phyloP scores from a whole-genome alignment of 2,113 vertebrate genomes.

The Cinclus mexicanus region DNA sequence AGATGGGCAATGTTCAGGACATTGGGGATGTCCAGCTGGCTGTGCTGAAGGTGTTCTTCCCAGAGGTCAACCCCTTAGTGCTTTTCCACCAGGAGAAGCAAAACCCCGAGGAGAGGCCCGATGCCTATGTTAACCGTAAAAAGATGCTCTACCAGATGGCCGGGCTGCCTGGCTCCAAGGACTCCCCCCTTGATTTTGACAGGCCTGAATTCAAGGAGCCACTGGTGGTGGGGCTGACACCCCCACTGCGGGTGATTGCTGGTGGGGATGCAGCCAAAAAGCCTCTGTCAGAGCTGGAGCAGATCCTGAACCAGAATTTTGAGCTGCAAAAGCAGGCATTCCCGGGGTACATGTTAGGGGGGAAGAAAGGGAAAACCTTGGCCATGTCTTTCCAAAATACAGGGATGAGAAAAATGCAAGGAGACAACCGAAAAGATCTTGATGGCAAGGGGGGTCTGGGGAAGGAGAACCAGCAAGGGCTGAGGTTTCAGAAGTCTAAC shows the following conservation, averaged over 20 bases:
- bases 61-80: constrained; percentile 64
- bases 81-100: constrained; percentile 66
- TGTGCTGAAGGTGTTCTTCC: constrained; percentile 50
- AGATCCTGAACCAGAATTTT: constrained; percentile 63
- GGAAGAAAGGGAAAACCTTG: constrained; percentile 45
- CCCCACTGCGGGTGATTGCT: constrained; percentile 32
- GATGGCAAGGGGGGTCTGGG: background rate
- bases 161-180: constrained; percentile 40
- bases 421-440: constrained; percentile 41
- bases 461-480: constrained; percentile 60
- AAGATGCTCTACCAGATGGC: constrained; percentile 67
- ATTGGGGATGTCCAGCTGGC: constrained; percentile 17
- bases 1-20: constrained; percentile 57
- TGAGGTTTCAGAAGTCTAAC: constrained; percentile 54
- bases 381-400: constrained; percentile 6
- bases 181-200: constrained; percentile 30
- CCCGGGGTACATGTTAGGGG: constrained; percentile 36
- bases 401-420: constrained; percentile 58
- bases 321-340: constrained; percentile 63
- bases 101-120: constrained; percentile 38
- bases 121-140: constrained; percentile 55
- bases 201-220: constrained; percentile 61
- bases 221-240: constrained; percentile 44
- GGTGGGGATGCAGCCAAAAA: constrained; percentile 51
- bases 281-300: constrained; percentile 33